Conservation (phyloP, 2,797 vertebrate species). For the Carcharodon carcharias region DNA sequence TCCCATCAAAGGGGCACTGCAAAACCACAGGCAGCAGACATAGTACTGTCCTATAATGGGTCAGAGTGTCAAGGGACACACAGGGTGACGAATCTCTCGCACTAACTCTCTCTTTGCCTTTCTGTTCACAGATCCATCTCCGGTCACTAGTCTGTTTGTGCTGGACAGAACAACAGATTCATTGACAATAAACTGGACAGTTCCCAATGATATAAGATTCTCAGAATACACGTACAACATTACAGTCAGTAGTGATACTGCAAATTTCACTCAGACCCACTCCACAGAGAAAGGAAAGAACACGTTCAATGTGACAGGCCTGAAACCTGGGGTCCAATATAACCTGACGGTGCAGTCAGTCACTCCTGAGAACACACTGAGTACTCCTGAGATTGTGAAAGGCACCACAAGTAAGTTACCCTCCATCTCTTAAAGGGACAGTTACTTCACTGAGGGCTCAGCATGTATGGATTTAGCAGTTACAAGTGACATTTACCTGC, state of each 20-base stretch:
- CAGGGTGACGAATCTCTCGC: too few species aligned
- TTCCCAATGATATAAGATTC: not conserved
- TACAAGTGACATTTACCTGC: too few species aligned
- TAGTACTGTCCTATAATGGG: too few species aligned
- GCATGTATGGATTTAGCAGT: too few species aligned
- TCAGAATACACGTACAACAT: not conserved
- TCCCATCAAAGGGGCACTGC: too few species aligned
- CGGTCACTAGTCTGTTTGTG: not conserved
- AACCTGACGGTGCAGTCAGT: not conserved
- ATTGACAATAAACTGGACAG: not conserved
- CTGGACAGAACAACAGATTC: not conserved
- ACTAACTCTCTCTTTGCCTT: not conserved
- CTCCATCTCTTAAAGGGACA: too few species aligned
- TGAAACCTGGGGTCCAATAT: not conserved
- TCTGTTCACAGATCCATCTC: constrained; percentile 12
- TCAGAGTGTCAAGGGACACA: too few species aligned
- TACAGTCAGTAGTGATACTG: not conserved
- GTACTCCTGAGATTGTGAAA: not conserved
- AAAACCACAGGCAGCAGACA: too few species aligned
- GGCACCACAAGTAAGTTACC: not conserved
- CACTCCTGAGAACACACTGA: not conserved
- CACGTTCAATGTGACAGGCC: not conserved
- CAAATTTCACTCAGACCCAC: not conserved
- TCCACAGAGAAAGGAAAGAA: rapidly evolving
- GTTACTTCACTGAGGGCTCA: not conserved